Percentiles rank a stretch among this genome's conserved stretches.
These are phyloP conservation scores for Cichlasoma orientale DNA, from an alignment of 2,797 vertebrate species.

Conservation along the genomic window DNA sequence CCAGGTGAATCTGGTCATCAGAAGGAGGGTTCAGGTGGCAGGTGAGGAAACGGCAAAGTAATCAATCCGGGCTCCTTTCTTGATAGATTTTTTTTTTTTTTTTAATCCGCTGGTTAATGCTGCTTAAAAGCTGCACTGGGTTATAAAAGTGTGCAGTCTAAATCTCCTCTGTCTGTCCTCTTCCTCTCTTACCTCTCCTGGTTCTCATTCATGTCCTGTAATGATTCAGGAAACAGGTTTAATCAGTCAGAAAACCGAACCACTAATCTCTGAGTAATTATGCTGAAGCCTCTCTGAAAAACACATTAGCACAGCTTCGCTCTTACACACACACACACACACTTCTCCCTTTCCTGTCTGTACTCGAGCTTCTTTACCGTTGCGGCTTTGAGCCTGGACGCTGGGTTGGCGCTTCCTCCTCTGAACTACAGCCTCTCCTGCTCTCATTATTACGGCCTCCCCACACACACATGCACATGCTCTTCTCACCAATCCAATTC, in stretches of 20 bases:
- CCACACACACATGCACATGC: neutral
- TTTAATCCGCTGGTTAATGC: neutral
- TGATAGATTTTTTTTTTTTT: neutral
- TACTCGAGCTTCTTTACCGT: slow-evolving; percentile 6
- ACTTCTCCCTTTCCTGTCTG: neutral
- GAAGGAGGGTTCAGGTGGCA: slow-evolving; percentile 87
- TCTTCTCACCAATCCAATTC: slow-evolving; percentile 52
- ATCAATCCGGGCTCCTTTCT: neutral
- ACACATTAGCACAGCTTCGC: neutral
- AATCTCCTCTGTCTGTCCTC: neutral
- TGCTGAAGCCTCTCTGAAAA: slow-evolving; percentile 4
- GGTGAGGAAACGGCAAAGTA: slow-evolving; percentile 74
- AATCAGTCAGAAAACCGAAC: slow-evolving; percentile 40
- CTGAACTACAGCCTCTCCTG: slow-evolving; percentile 3
- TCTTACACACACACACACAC: slow-evolving; percentile 3
- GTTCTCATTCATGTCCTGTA: slow-evolving; percentile 13
- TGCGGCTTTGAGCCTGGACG: slow-evolving; percentile 15
- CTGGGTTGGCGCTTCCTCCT: slow-evolving; percentile 3
- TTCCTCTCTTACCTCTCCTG: neutral
- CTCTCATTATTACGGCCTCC: slow-evolving; percentile 46
- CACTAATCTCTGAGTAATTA: slow-evolving; percentile 49
- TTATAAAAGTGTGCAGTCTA: neutral
- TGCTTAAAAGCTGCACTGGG: neutral
- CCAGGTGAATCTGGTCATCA: slow-evolving; percentile 94
- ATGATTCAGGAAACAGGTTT: slow-evolving; percentile 38